Evolutionary conservation across 1,140 invertebrate genomes (phyloP).

Genomic region (Elymnias hypermnestra): DNA sequence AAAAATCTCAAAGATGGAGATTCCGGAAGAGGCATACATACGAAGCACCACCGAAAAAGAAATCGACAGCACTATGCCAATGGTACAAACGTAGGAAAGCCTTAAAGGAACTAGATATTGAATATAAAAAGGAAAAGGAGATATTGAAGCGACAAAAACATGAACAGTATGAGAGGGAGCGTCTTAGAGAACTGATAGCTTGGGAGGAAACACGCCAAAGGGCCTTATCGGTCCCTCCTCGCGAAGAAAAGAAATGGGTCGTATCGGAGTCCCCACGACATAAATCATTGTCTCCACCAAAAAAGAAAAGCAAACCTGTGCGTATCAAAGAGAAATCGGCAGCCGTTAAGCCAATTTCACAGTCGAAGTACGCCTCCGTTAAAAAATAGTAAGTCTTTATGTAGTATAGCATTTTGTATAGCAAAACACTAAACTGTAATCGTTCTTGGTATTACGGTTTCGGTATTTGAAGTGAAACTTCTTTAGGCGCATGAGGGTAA

Average conservation of each 20-base stretch:
- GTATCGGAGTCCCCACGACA: neutral
- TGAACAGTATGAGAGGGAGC: slow-evolving; percentile 22
- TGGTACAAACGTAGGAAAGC: slow-evolving; percentile 31
- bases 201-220: slow-evolving; percentile 18
- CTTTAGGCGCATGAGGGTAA: too few species aligned
- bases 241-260: neutral
- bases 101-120: slow-evolving; percentile 18
- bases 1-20: slow-evolving; percentile 15
- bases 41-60: slow-evolving; percentile 11
- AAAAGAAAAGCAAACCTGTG: slow-evolving; percentile 1
- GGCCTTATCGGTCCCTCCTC: neutral
- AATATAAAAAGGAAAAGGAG: slow-evolving; percentile 18
- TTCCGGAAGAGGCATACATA: slow-evolving; percentile 8
- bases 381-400: slow-evolving; percentile 23
- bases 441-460: too few species aligned
- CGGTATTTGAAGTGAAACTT: too few species aligned
- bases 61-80: slow-evolving; percentile 13
- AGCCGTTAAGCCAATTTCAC: slow-evolving; percentile 14
- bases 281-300: slow-evolving; percentile 1
- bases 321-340: slow-evolving; percentile 18
- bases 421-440: too few species aligned
- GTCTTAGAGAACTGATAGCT: slow-evolving; percentile 18
- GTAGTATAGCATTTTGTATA: too few species aligned
- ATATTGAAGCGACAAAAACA: slow-evolving; percentile 2
- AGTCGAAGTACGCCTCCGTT: slow-evolving; percentile 19